A percentile compares a stretch with the other conserved stretches of the same genome.
phyloP scores from a whole-genome alignment of 2,113 vertebrate genomes.

The Phrynosoma blainvillii region DNA sequence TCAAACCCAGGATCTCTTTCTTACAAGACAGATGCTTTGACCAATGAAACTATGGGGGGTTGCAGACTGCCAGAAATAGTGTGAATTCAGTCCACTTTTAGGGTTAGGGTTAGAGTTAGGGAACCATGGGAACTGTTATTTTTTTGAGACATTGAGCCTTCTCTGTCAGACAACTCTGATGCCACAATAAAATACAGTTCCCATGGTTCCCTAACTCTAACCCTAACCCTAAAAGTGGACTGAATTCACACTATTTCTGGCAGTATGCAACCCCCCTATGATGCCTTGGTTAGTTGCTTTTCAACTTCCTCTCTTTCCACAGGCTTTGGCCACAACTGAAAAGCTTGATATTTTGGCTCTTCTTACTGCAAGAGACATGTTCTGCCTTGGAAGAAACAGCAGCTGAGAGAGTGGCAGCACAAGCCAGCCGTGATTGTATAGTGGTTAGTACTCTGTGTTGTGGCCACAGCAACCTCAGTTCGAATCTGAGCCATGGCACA shows the following conservation, averaged over 20 bases:
- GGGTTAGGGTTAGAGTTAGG: too few species aligned
- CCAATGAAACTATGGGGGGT: constrained; percentile 5
- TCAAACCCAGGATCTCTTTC: not conserved
- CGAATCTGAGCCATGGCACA: constrained; percentile 80
- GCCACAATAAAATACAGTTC: too few species aligned
- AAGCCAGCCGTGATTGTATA: constrained; percentile 81
- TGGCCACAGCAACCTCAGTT: constrained; percentile 83
- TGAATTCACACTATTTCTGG: too few species aligned
- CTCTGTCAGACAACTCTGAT: too few species aligned
- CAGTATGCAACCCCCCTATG: too few species aligned
- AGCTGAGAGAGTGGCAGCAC: accelerated
- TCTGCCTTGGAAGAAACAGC: not conserved
- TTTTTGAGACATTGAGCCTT: too few species aligned
- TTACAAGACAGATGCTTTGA: constrained; percentile 1
- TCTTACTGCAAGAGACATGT: not conserved
- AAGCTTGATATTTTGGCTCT: not conserved
- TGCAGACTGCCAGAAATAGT: too few species aligned
- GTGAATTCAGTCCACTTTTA: too few species aligned
- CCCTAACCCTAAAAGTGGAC: too few species aligned
- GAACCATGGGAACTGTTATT: too few species aligned
- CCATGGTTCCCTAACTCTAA: too few species aligned
- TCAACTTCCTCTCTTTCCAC: not conserved
- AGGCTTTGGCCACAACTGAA: not conserved
- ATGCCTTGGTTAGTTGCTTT: not conserved
- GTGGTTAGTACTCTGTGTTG: constrained; percentile 83